Conservation (phyloP, 2,113 vertebrate genomes). For the Empidonax traillii region DNA sequence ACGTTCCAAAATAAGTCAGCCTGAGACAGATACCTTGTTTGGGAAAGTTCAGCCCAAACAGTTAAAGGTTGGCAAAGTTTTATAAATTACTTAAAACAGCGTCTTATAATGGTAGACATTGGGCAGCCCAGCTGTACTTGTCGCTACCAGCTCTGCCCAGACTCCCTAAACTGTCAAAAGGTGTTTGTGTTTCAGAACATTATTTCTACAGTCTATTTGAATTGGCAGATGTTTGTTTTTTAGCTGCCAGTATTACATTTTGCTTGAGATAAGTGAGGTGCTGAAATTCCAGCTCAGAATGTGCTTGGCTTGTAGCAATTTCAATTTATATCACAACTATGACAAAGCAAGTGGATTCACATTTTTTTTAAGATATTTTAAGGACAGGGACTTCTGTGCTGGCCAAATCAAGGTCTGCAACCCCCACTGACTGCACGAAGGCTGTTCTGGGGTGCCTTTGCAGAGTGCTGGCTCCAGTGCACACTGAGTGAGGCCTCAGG, state of each 20-base stretch:
- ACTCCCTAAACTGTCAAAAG: constrained; percentile 45
- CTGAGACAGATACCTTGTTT: neutral
- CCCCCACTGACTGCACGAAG: rapidly evolving
- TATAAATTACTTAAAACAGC: neutral
- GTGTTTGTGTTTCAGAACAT: constrained; percentile 50
- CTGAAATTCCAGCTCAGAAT: constrained; percentile 41
- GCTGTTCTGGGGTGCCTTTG: neutral
- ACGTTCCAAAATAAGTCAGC: constrained; percentile 43
- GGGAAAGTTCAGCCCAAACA: constrained; percentile 40
- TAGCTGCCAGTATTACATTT: constrained; percentile 45
- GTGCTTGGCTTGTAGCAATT: constrained; percentile 15
- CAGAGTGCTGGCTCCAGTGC: neutral
- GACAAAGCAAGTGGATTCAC: neutral
- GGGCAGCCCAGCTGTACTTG: constrained; percentile 5
- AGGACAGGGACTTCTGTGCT: neutral
- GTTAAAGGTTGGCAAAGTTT: constrained; percentile 28
- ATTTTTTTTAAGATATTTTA: neutral
- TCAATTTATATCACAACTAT: neutral
- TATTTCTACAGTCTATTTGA: constrained; percentile 48
- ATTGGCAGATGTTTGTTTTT: constrained; percentile 64
- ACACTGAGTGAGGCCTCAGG: neutral
- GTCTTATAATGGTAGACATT: neutral
- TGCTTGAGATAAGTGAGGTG: constrained; percentile 51
- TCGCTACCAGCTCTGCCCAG: constrained; percentile 4
- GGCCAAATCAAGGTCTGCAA: neutral